A percentile compares a stretch with the other conserved stretches of the same genome.
Evolutionary conservation across 2,113 vertebrate genomes (phyloP).

Genomic region (Furnarius figulus): DNA sequence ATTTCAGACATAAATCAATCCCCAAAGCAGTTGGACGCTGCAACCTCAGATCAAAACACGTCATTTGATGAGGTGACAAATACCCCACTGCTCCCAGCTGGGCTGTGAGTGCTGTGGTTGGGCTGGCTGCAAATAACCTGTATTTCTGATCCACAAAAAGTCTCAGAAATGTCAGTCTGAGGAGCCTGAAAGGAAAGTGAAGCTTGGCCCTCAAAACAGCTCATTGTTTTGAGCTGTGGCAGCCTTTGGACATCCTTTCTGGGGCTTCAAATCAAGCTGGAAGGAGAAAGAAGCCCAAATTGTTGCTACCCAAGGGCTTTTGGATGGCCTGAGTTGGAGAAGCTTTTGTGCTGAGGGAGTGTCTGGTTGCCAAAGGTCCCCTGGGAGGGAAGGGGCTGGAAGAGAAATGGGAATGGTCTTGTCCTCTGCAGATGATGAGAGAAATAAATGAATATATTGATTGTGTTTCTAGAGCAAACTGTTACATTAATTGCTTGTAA

Average conservation of each 20-base stretch:
- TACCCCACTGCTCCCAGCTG: not conserved
- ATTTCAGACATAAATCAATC: not conserved
- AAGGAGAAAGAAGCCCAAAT: not conserved
- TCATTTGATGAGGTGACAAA: slow-evolving; percentile 15
- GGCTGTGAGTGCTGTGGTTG: not conserved
- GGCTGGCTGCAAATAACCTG: not conserved
- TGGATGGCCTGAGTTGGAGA: not conserved
- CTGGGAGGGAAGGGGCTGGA: not conserved
- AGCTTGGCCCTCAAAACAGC: not conserved
- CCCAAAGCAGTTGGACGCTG: not conserved
- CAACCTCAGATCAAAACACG: not conserved
- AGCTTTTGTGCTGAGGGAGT: not conserved
- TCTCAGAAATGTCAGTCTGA: not conserved
- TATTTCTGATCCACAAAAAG: not conserved
- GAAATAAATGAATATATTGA: not conserved
- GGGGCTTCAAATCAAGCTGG: not conserved
- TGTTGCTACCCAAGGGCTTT: not conserved
- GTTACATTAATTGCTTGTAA: not conserved
- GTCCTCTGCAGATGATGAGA: not conserved
- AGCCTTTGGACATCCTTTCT: too few species aligned
- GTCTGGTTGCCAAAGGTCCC: not conserved
- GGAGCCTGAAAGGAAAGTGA: not conserved
- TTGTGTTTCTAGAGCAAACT: not conserved
- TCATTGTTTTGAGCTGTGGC: not conserved
- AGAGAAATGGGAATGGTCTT: not conserved